Evolutionary conservation across 2,888 invertebrate genomes (phyloP).

Genomic region (Oxyteleia sp.): DNA sequence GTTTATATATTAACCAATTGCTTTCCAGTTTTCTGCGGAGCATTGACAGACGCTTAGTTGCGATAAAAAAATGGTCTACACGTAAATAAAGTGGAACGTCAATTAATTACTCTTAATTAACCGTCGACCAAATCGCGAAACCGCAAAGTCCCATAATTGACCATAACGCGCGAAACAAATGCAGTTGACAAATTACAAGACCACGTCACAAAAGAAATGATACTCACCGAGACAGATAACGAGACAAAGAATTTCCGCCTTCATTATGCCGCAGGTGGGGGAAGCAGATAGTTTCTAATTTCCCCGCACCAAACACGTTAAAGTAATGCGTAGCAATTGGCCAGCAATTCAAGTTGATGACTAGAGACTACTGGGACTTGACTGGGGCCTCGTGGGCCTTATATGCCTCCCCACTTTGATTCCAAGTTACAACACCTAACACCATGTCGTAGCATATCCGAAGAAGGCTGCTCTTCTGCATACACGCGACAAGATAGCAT

Average conservation of each 20-base stretch:
- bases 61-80: too few relatives aligned
- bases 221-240: constrained; percentile 83
- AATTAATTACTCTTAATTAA: background rate
- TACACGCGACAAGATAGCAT: constrained; percentile 45
- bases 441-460: constrained; percentile 73
- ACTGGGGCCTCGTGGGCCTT: constrained; percentile 84
- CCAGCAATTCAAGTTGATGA: constrained; percentile 81
- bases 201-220: constrained; percentile 14
- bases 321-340: constrained; percentile 59
- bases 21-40: constrained; percentile 74
- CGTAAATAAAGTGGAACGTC: background rate
- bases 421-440: constrained; percentile 74
- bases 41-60: constrained; percentile 21
- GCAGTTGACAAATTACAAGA: background rate
- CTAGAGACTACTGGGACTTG: constrained; percentile 85
- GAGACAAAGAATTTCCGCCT: constrained; percentile 81
- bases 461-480: constrained; percentile 79
- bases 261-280: constrained; percentile 81
- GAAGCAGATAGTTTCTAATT: constrained; percentile 51
- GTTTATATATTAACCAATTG: constrained; percentile 61
- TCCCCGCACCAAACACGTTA: constrained; percentile 61
- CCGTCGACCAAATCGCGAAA: background rate
- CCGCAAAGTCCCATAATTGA: background rate
- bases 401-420: constrained; percentile 86
- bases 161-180: background rate